Evolutionary conservation across 1,140 invertebrate species (phyloP), one percentile per base, ranked within the genome.

Genomic region (Tribolium castaneum): DNA sequence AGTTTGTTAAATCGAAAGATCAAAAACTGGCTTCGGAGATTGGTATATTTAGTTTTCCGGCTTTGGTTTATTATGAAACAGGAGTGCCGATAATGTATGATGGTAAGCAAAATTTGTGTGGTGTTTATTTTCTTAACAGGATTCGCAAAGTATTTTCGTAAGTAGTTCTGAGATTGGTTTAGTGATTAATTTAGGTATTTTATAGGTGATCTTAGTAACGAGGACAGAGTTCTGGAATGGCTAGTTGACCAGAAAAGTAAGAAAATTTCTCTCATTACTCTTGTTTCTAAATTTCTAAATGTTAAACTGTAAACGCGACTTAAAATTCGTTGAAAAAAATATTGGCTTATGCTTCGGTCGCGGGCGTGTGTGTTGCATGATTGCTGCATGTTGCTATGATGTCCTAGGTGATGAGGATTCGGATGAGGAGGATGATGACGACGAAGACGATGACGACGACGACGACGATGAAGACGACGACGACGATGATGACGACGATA

Each of bases 171-270:
- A 35, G 12, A 66, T 35, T 14, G 9, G 59, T 66, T n/a, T 5
- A 30, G 30, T 66, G 7, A 66, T 34, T 66, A 66, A 66, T 66
- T 50, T 74, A 13, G 30, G 49, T 80, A 81, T 89, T 92, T 93
- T 93, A 85, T 92, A 97, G 96, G 96, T 90, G 94, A 98, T 92
- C 93, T 98, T 90, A 95, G 93, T 90, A 95, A 97, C 86, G 96
- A 97, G 92, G 94, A 96, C 88, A 95, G 94, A 91, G 96, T 98
- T 89, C 93, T 98, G 90, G 93, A 95, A 90, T 97, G 95, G 95
- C 93, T 97, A 90, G 90, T 96, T 90, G 93, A 96, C 90, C 95
- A 97, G 90, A 95, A 96, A 93, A 95, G 94, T 96, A 95, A 96
- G 94, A 91, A 79, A 80, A 78, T 73, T 78, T 56, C 30, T 30